Base-by-base conservation (phyloP, 2,888 invertebrate genomes). In the Hyposoter dolosus region DNA sequence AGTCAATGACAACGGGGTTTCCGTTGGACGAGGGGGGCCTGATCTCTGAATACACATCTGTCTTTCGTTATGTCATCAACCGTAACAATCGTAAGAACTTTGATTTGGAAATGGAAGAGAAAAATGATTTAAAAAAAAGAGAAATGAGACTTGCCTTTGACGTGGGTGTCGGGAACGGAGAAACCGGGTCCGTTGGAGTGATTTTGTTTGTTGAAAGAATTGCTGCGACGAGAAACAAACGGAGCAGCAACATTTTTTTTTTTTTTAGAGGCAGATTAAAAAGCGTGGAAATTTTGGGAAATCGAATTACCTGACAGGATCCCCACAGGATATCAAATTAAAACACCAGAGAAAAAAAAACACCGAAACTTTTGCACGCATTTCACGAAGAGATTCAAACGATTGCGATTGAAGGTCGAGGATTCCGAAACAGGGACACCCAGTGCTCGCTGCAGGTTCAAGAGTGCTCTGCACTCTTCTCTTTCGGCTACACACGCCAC, bases 11-110 rank as follows among this genome's bases (percentile, higher is more conserved):
- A 81, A 97, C 96, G 47, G 97, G 97, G 84, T 96, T 96, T 66
- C 96, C 96, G 91, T 96, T 96, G 82, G 95, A 95, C 17, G 97
- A 96, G 71, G 97, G 97, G 23, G 97, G 97, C 89, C 97, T 96
- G 94, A 97, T 96, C 95, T 97, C 97, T 97, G 94, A 17, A 92
- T 91, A 78, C n/a, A 88, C 89, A 82, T 78, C 85, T 78, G 63
- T 32, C 68, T 68, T 75, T 76, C 47, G 56, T 53, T 56, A 60
- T 28, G 35, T 65, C 23, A 82, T 53, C 28, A 1, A n/a, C 35
- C 28, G 45, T 53, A 47, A 50, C 40, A 66, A 50, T n/a, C 15
- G 35, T 6, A n/a, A n/a, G 23, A 32, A 15, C 12, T 23, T n/a
- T 17, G 15, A 10, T 40, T 47, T 45, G 23, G 0, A 47, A 56